Percentiles rank a stretch among this genome's conserved stretches.
These are phyloP conservation scores for Archivesica marissinica DNA, from an alignment of 1,140 invertebrate genomes.

Conservation along the genomic window DNA sequence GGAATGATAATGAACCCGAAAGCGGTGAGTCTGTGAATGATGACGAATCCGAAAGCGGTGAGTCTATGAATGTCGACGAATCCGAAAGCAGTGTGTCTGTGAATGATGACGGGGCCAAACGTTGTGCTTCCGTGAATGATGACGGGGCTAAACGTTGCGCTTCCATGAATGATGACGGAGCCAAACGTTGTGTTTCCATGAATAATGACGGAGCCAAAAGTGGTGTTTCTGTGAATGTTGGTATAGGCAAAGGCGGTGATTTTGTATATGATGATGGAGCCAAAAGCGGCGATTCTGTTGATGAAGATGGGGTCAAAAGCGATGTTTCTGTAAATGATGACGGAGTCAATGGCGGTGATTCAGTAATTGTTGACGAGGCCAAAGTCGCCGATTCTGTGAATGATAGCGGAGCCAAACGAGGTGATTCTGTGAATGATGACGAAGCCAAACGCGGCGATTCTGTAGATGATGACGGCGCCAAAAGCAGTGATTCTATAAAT, in stretches of 20 bases:
- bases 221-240: background rate
- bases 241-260: background rate
- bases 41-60: background rate
- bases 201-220: background rate
- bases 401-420: background rate
- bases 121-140: background rate
- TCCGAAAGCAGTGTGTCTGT: background rate
- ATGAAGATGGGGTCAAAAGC: background rate
- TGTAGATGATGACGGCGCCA: background rate
- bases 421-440: background rate
- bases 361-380: background rate
- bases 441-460: background rate
- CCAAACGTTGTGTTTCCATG: background rate
- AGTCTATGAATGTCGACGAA: background rate
- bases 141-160: background rate
- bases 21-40: background rate
- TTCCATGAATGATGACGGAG: background rate
- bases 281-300: background rate
- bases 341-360: background rate
- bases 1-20: background rate
- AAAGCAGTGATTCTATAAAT: background rate
- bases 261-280: background rate
- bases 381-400: background rate
- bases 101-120: background rate
- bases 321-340: background rate